Evolutionary conservation across 2,888 invertebrate species (phyloP).

Genomic region (Rhagonycha fulva): DNA sequence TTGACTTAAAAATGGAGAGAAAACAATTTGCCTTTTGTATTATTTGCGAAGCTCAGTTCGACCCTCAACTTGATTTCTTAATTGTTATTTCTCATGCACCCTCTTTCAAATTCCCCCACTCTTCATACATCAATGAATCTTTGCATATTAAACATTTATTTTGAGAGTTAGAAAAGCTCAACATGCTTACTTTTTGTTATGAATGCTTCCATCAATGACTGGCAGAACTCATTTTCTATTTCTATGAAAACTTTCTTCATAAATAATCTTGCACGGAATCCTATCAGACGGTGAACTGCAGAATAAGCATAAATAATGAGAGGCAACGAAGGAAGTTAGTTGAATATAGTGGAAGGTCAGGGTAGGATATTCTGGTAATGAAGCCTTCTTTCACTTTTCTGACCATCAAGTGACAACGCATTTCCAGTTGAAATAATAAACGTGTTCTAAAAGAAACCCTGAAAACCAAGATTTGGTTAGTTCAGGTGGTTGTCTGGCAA

Average conservation of each 20-base stretch:
- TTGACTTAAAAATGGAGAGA: not conserved
- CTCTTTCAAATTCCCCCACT: not conserved
- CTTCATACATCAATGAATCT: not conserved
- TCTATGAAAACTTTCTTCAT: not conserved
- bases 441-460: no score
- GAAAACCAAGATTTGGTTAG: no score
- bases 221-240: not conserved
- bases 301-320: no score
- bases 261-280: no score
- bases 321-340: no score
- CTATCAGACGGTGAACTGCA: no score
- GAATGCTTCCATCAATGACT: not conserved
- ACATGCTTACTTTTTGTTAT: not conserved
- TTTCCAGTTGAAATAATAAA: no score
- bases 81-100: not conserved
- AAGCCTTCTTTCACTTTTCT: no score
- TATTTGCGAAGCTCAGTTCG: not conserved
- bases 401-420: no score
- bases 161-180: not conserved
- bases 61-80: not conserved
- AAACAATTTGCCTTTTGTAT: not conserved
- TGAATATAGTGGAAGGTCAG: no score
- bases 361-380: no score
- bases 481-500: no score
- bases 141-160: not conserved